phyloP scores from a whole-genome alignment of 2,113 vertebrate genomes.

The Corythaixoides concolor region DNA sequence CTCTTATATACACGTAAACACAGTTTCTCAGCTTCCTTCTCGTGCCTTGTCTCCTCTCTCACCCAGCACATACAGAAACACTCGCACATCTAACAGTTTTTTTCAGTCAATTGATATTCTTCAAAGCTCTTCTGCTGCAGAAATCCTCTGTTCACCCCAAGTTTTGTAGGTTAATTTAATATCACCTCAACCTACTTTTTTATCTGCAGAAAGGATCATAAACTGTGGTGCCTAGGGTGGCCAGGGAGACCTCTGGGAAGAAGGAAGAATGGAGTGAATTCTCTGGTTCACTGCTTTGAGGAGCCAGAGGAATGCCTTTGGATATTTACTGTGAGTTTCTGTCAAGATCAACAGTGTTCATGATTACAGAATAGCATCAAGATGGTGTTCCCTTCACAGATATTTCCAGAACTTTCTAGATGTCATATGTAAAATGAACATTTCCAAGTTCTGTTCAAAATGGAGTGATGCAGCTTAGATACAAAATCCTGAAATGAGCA shows the following conservation, averaged over 20 bases:
- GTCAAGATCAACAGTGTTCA: not conserved
- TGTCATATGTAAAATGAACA: not conserved
- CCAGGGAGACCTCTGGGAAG: not conserved
- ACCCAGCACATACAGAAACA: not conserved
- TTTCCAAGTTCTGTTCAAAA: not conserved
- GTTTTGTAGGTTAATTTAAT: not conserved
- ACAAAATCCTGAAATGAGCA: not conserved
- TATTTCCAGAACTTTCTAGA: not conserved
- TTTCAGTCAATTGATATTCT: not conserved
- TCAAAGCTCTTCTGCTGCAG: not conserved
- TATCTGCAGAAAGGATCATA: not conserved
- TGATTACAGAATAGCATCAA: not conserved
- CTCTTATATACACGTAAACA: not conserved
- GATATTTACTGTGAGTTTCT: not conserved
- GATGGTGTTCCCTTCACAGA: not conserved
- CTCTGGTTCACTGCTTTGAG: not conserved
- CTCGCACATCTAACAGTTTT: not conserved
- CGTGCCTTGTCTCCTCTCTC: not conserved
- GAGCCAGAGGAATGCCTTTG: not conserved
- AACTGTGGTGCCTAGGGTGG: not conserved
- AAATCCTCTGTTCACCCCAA: not conserved
- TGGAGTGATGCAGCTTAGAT: fast-evolving
- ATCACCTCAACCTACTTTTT: not conserved
- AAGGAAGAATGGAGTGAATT: not conserved
- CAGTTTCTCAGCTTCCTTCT: not conserved